phyloP scores from a whole-genome alignment of 2,113 vertebrate genomes.

The Dasyurus viverrinus region DNA sequence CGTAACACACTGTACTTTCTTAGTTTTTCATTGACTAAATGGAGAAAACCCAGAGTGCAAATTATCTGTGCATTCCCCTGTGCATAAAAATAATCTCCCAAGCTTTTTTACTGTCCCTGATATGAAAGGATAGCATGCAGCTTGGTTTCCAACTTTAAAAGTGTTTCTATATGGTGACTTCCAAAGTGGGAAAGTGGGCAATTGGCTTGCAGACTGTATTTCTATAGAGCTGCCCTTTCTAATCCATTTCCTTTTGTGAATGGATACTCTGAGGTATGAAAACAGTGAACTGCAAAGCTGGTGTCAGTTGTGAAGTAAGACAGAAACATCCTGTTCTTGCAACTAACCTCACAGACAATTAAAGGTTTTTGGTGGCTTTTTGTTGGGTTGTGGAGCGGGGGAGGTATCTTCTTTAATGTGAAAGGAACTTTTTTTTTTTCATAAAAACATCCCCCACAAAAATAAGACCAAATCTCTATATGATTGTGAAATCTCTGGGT shows the following conservation, averaged over 20 bases:
- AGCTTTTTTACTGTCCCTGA: not conserved
- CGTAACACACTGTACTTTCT: not conserved
- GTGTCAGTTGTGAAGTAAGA: slow-evolving; percentile 4
- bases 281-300: not conserved
- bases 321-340: not conserved
- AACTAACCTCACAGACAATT: not conserved
- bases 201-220: not conserved
- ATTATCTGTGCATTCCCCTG: not conserved
- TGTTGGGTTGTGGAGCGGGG: not conserved
- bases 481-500: not conserved
- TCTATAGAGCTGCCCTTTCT: not conserved
- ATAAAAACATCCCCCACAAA: not conserved
- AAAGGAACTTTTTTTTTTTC: not conserved
- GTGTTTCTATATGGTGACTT: not conserved
- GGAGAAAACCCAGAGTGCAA: not conserved
- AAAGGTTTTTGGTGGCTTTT: not conserved
- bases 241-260: slow-evolving; percentile 1
- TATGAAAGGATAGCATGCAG: not conserved
- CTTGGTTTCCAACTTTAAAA: not conserved
- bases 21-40: not conserved
- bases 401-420: not conserved
- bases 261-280: not conserved
- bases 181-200: not conserved
- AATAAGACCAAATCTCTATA: not conserved
- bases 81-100: not conserved